Evolutionary conservation across 1,140 invertebrate genomes (phyloP).

Genomic region (Pseudomyrmex concolor): DNA sequence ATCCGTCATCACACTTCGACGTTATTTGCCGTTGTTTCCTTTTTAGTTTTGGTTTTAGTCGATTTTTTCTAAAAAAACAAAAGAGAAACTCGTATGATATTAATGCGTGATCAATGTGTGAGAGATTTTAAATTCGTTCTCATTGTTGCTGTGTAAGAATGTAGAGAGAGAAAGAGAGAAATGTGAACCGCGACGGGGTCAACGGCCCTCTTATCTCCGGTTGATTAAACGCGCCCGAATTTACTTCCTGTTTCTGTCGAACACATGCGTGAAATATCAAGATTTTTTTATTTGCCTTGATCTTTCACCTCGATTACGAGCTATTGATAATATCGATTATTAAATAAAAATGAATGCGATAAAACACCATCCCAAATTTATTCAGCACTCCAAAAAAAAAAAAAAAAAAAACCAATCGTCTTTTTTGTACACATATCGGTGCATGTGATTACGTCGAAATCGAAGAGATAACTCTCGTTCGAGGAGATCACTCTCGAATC

Average conservation of each 20-base stretch:
- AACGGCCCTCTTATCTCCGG: not conserved
- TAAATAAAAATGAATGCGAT: constrained; percentile 80
- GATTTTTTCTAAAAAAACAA: not conserved
- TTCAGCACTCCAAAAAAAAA: constrained; percentile 38
- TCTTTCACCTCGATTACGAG: constrained; percentile 79
- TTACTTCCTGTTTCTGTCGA: constrained; percentile 31
- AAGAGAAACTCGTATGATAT: constrained; percentile 39
- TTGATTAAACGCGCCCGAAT: constrained; percentile 23
- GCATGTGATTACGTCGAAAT: too few species aligned
- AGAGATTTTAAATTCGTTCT: constrained; percentile 50
- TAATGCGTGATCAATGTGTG: constrained; percentile 43
- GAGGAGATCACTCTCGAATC: constrained; percentile 3
- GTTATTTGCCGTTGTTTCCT: not conserved
- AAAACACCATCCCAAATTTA: constrained; percentile 62
- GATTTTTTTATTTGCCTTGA: constrained; percentile 78
- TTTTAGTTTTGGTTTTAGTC: constrained; percentile 24
- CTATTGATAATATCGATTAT: constrained; percentile 80
- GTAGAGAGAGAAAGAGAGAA: not conserved
- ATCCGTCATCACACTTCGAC: constrained; percentile 14
- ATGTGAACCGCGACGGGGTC: not conserved
- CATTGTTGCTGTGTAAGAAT: constrained; percentile 50
- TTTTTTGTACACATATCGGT: too few species aligned
- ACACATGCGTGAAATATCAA: constrained; percentile 60
- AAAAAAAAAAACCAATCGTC: not conserved
- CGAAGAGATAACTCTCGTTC: not conserved